phyloP scores from a whole-genome alignment of 2,888 invertebrate genomes.

The Drosophila glabriapex region DNA sequence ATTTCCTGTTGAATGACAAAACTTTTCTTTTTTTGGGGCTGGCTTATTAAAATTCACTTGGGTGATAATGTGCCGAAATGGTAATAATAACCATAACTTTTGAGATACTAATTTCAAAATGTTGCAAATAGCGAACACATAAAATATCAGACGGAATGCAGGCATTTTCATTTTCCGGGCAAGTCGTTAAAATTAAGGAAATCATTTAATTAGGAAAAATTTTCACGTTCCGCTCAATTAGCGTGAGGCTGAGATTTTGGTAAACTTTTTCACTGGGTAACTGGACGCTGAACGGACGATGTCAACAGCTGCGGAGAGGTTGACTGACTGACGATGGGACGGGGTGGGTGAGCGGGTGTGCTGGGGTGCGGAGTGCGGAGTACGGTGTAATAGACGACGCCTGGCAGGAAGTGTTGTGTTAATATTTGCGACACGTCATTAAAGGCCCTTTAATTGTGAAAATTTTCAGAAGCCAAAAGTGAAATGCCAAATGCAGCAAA shows the following conservation, averaged over 20 bases:
- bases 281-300: slow-evolving; percentile 62
- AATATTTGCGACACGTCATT: slow-evolving; percentile 78
- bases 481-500: slow-evolving; percentile 55
- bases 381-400: slow-evolving; percentile 13
- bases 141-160: slow-evolving; percentile 60
- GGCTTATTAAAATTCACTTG: slow-evolving; percentile 74
- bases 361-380: background rate
- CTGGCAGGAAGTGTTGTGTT: slow-evolving; percentile 64
- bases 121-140: slow-evolving; percentile 61
- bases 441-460: slow-evolving; percentile 76
- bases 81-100: slow-evolving; percentile 67
- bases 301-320: slow-evolving; percentile 67
- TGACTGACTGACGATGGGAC: slow-evolving; percentile 14
- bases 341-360: slow-evolving; percentile 1
- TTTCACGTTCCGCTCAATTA: slow-evolving; percentile 80
- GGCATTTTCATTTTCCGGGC: slow-evolving; percentile 16
- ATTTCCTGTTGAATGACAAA: slow-evolving; percentile 42
- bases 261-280: slow-evolving; percentile 39
- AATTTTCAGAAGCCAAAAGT: slow-evolving; percentile 65
- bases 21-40: slow-evolving; percentile 19
- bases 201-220: slow-evolving; percentile 79
- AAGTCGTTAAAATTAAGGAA: slow-evolving; percentile 76
- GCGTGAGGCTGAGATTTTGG: slow-evolving; percentile 52
- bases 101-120: slow-evolving; percentile 79
- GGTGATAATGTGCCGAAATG: slow-evolving; percentile 51